Evolutionary conservation across 2,888 invertebrate species (phyloP).

Genomic region (Baccha elongata): DNA sequence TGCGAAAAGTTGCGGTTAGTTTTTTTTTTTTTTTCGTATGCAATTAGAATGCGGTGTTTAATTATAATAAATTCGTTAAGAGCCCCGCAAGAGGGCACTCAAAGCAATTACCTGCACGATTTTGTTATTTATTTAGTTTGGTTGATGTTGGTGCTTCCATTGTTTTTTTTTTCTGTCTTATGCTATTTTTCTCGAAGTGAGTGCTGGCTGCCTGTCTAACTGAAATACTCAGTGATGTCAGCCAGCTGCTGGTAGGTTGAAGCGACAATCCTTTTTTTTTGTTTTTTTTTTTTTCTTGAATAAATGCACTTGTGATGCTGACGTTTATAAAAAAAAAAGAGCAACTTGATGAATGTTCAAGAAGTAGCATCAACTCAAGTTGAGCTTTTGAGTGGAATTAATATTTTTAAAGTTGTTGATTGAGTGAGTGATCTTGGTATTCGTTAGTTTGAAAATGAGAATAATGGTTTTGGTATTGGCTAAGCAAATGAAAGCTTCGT

Average conservation of each 20-base stretch:
- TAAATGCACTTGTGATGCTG: slow-evolving; percentile 18
- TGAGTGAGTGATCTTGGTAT: slow-evolving; percentile 3
- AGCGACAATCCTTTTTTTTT: neutral
- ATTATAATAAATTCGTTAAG: slow-evolving; percentile 72
- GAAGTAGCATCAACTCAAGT: neutral
- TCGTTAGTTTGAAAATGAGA: neutral
- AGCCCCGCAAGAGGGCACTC: slow-evolving; percentile 52
- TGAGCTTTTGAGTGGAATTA: slow-evolving; percentile 23
- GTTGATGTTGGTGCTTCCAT: neutral
- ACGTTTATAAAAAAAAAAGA: neutral
- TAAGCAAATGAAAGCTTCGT: neutral
- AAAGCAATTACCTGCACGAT: slow-evolving; percentile 69
- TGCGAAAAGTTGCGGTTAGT: slow-evolving; percentile 17
- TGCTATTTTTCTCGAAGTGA: slow-evolving; percentile 17
- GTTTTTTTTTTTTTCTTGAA: neutral
- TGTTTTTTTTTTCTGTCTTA: neutral
- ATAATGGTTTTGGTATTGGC: too few species aligned
- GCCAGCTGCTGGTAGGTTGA: slow-evolving; percentile 54
- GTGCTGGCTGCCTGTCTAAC: slow-evolving; percentile 43
- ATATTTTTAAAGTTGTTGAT: neutral
- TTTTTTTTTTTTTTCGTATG: slow-evolving; percentile 9
- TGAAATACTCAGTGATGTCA: slow-evolving; percentile 44
- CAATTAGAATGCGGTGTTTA: slow-evolving; percentile 71
- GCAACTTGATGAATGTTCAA: neutral
- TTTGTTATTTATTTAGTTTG: slow-evolving; percentile 28